These are phyloP conservation scores for Chrysolina oricalcia DNA, from an alignment of 2,888 invertebrate genomes.

Conservation along the genomic window DNA sequence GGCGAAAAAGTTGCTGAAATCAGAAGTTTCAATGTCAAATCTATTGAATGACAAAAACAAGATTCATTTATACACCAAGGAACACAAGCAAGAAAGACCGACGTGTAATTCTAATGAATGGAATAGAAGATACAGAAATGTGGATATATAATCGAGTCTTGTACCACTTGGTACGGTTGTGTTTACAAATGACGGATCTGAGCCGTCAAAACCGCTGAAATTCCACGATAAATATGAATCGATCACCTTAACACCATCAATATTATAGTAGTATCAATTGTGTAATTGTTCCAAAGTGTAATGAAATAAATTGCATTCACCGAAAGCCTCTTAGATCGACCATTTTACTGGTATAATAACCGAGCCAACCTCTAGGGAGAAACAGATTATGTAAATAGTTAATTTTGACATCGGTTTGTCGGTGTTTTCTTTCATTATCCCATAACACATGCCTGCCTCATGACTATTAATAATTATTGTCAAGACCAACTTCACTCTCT, in stretches of 20 bases:
- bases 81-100: background rate
- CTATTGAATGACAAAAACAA: too few relatives aligned
- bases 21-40: too few relatives aligned
- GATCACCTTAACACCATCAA: background rate
- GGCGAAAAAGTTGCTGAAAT: too few relatives aligned
- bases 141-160: background rate
- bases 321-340: background rate
- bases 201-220: background rate
- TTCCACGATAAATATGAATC: background rate
- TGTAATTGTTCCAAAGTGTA: background rate
- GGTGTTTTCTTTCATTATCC: constrained; percentile 9
- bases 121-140: background rate
- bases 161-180: background rate
- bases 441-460: constrained; percentile 12
- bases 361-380: background rate
- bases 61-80: too few relatives aligned
- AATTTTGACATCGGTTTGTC: constrained; percentile 9
- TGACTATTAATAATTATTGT: constrained; percentile 21
- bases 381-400: constrained; percentile 4
- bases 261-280: background rate
- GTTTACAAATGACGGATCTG: background rate
- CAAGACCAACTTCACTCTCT: constrained; percentile 4
- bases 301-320: background rate
- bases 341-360: background rate
- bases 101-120: background rate